These are phyloP conservation scores for Drosophila borborema DNA, from an alignment of 2,888 invertebrate genomes.

Conservation along the genomic window DNA sequence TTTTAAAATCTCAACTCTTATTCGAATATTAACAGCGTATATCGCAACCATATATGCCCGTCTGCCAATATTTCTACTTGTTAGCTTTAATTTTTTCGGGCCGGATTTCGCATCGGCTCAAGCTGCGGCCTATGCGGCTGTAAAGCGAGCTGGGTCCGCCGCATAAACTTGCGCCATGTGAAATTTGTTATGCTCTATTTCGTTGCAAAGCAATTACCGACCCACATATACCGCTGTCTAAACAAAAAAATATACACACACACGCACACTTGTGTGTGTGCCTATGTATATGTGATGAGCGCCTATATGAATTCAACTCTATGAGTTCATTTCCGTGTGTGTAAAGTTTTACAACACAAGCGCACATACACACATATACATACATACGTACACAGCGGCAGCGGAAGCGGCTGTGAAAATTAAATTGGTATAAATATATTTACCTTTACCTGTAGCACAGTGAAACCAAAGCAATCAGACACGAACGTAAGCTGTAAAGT, in stretches of 20 bases:
- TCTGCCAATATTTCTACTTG: not conserved
- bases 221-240: slow-evolving; percentile 52
- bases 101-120: slow-evolving; percentile 34
- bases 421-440: slow-evolving; percentile 48
- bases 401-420: slow-evolving; percentile 32
- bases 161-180: slow-evolving; percentile 68
- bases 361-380: slow-evolving; percentile 2
- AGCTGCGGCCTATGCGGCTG: slow-evolving; percentile 16
- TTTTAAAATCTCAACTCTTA: not conserved
- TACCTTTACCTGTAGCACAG: slow-evolving; percentile 32
- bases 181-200: slow-evolving; percentile 79
- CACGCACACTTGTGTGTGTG: not conserved
- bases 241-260: slow-evolving; percentile 10
- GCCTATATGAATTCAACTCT: slow-evolving; percentile 1
- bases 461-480: slow-evolving; percentile 20
- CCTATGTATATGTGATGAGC: slow-evolving; percentile 11
- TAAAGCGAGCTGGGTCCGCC: slow-evolving; percentile 37
- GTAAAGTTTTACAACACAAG: slow-evolving; percentile 17
- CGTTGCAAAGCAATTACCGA: slow-evolving; percentile 76
- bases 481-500: not conserved
- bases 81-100: slow-evolving; percentile 43
- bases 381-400: not conserved
- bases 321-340: slow-evolving; percentile 4
- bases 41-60: not conserved
- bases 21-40: not conserved